These are phyloP conservation scores for Parotia lawesii DNA, from an alignment of 2,113 vertebrate species.

Conservation along the genomic window DNA sequence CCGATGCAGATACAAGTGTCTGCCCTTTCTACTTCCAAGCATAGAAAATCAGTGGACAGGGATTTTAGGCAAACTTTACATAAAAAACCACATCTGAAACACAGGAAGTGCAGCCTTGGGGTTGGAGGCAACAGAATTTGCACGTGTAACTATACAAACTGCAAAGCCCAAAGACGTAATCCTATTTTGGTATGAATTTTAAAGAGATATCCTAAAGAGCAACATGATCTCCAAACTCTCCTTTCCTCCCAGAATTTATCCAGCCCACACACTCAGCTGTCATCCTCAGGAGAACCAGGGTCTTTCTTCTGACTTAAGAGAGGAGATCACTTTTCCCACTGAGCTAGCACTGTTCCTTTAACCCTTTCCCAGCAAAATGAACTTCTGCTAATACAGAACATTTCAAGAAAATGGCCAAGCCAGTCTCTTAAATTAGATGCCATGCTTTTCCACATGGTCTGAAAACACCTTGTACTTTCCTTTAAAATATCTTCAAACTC, in stretches of 20 bases:
- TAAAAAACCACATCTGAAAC: neutral
- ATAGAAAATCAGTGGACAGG: neutral
- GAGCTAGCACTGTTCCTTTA: neutral
- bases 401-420: neutral
- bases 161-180: neutral
- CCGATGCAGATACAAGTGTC: neutral
- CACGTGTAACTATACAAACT: neutral
- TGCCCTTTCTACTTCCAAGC: neutral
- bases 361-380: neutral
- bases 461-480: neutral
- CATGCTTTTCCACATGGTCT: neutral
- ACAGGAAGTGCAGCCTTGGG: neutral
- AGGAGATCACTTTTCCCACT: neutral
- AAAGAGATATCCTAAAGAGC: neutral
- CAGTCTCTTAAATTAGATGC: neutral
- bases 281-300: neutral
- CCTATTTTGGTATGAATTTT: neutral
- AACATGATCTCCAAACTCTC: neutral
- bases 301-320: neutral
- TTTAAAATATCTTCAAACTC: neutral
- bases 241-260: neutral
- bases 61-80: neutral
- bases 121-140: neutral
- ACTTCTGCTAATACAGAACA: neutral
- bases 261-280: slow-evolving; percentile 23